Evolutionary conservation across 1,140 invertebrate genomes (phyloP).

Genomic region (Drosophila rufa): DNA sequence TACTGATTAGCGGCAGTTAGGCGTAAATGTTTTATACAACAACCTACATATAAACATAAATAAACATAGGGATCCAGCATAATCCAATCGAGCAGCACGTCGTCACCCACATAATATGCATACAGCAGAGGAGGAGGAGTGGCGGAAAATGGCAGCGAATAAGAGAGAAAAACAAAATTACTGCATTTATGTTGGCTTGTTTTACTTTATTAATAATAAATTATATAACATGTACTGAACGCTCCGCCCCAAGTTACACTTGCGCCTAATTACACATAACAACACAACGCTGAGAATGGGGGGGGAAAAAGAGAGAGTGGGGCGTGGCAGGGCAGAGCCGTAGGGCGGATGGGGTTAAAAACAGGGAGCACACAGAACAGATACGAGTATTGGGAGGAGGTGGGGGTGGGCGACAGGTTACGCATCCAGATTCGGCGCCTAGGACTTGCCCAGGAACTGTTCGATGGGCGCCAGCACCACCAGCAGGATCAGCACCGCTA

Average conservation of each 20-base stretch:
- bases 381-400: constrained; percentile 33
- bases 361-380: constrained; percentile 43
- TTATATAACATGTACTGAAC: constrained; percentile 80
- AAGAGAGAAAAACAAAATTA: constrained; percentile 33
- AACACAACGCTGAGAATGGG: constrained; percentile 48
- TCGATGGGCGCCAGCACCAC: constrained; percentile 91
- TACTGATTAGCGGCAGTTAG: constrained; percentile 34
- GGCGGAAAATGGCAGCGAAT: constrained; percentile 8
- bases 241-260: constrained; percentile 59
- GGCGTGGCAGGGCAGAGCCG: not conserved
- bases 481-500: constrained; percentile 89
- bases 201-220: constrained; percentile 82
- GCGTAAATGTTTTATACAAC: constrained; percentile 46
- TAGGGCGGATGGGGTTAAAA: constrained; percentile 29
- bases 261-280: constrained; percentile 67
- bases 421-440: constrained; percentile 15
- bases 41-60: constrained; percentile 10
- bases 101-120: constrained; percentile 23
- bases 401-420: constrained; percentile 3
- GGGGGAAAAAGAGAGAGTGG: not conserved
- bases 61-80: constrained; percentile 32
- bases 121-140: constrained; percentile 9
- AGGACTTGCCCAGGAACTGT: constrained; percentile 53
- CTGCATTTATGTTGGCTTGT: constrained; percentile 66
- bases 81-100: constrained; percentile 30